A percentile compares a stretch with the other conserved stretches of the same genome.
These are phyloP conservation scores for Aspidiotus destructor DNA, from an alignment of 2,888 invertebrate genomes.

Conservation along the genomic window DNA sequence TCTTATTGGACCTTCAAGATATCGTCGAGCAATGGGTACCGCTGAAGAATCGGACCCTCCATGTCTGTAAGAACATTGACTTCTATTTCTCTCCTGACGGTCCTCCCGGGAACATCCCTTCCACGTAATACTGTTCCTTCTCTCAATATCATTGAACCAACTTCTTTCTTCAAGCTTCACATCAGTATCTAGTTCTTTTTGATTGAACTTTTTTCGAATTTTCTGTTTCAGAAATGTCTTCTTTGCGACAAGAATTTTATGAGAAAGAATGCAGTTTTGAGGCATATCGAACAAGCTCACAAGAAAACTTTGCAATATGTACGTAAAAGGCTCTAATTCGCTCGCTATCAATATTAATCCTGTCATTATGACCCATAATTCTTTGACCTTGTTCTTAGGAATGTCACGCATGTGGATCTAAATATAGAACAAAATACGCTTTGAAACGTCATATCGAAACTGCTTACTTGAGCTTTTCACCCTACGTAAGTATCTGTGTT, in stretches of 20 bases:
- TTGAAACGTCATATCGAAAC: neutral
- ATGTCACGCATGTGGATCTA: neutral
- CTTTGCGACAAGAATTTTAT: neutral
- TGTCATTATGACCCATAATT: neutral
- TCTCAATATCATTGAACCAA: too few species aligned
- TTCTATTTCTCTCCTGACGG: too few species aligned
- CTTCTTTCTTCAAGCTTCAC: too few species aligned
- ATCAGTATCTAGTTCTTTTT: too few species aligned
- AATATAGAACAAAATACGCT: neutral
- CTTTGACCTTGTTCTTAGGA: neutral
- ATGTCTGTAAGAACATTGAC: too few species aligned
- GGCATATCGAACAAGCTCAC: neutral
- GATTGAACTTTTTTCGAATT: too few species aligned
- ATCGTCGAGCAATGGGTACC: too few species aligned
- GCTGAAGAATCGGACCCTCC: too few species aligned
- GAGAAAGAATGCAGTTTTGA: neutral
- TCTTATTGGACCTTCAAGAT: too few species aligned
- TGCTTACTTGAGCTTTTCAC: neutral
- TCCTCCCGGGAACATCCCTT: too few species aligned
- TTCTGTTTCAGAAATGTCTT: too few species aligned
- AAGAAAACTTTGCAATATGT: neutral
- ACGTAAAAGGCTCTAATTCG: neutral
- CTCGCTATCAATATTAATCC: neutral
- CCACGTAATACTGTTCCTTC: too few species aligned
- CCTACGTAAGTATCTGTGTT: neutral